Base-by-base conservation (phyloP, 2,797 vertebrate genomes). In the Apodemus agrarius region DNA sequence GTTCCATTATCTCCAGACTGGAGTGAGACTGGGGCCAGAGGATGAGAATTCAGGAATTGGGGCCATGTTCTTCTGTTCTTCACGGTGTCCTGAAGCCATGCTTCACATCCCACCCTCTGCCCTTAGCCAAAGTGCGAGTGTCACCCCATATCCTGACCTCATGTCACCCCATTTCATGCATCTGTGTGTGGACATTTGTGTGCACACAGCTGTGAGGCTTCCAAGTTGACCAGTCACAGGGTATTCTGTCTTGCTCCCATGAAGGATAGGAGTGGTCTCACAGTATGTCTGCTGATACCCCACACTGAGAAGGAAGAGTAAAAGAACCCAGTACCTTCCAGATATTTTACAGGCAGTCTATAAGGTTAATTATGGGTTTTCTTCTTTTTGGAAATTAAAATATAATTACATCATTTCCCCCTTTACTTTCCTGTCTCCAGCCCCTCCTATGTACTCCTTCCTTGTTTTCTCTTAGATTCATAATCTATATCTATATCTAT, bases 111-210 rank as follows among this genome's bases (percentile, higher is more conserved):
- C 59, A 80, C 3, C 0, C 9, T 57, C 40, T 72, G 22, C 43
- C 89, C 82, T 91, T n/a, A 63, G 63, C 19, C 91, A 92, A 94
- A 97, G 95, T 80, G 95, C 61, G 82, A 34, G 57, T 34, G 46
- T 90, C 78, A 59, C 49, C 46, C 29, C 1, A 21, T 59, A 40
- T 88, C 92, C 96, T 96, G 95, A 59, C 83, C 76, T 67, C 43
- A 57, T 31, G 40, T 63, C 49, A 90, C 80, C 85, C 43, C 31
- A 59, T 22, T 57, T 75, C 54, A 54, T 3, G 26, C 34, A 78
- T 26, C 54, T 5, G 3, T 65, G 54, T 17, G 3, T 72, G 34
- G 37, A 6, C n/a, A 12, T 74, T 22, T 37, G 65, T 79, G 65
- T 34, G 83, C 22, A 57, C 59, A 40, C 26, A 4, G 49, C 31